phyloP scores from a whole-genome alignment of 2,888 invertebrate genomes.

The Heteromurus nitidus region DNA sequence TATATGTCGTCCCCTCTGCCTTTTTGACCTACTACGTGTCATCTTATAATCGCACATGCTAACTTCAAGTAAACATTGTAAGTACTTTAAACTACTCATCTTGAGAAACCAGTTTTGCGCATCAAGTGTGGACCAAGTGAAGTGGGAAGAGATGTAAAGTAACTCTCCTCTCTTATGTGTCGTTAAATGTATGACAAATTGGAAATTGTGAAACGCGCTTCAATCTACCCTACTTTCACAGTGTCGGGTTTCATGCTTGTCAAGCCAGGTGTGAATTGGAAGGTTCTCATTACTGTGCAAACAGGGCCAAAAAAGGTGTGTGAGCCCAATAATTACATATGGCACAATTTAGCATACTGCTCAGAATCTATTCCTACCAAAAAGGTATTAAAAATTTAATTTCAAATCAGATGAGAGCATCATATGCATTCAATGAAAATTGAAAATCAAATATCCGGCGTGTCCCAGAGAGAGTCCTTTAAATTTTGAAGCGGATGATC shows the following conservation, averaged over 20 bases:
- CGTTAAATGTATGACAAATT: not conserved
- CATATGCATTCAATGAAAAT: no score
- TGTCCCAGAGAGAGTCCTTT: no score
- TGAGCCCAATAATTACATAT: no score
- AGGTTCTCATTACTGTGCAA: slow-evolving; percentile 39
- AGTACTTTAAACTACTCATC: slow-evolving; percentile 1
- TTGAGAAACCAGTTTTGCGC: slow-evolving; percentile 7
- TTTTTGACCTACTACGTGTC: slow-evolving; percentile 46
- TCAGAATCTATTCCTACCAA: no score
- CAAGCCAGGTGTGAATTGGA: slow-evolving; percentile 50
- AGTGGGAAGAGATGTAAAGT: not conserved
- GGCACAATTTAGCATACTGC: no score
- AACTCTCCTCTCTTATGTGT: no score
- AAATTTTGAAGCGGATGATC: slow-evolving; percentile 10
- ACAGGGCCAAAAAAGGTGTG: not conserved
- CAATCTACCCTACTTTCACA: slow-evolving; percentile 45
- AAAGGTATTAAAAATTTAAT: no score
- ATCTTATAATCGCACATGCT: slow-evolving; percentile 54
- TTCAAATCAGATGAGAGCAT: no score
- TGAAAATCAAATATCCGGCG: no score
- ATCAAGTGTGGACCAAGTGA: not conserved
- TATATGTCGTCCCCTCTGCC: not conserved
- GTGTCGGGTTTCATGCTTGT: slow-evolving; percentile 30
- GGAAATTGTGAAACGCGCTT: slow-evolving; percentile 15
- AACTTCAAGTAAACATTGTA: no score